A percentile compares a stretch with the other conserved stretches of the same genome.
Evolutionary conservation across 2,113 vertebrate genomes (phyloP).

Genomic region (Oreochromis aureus): DNA sequence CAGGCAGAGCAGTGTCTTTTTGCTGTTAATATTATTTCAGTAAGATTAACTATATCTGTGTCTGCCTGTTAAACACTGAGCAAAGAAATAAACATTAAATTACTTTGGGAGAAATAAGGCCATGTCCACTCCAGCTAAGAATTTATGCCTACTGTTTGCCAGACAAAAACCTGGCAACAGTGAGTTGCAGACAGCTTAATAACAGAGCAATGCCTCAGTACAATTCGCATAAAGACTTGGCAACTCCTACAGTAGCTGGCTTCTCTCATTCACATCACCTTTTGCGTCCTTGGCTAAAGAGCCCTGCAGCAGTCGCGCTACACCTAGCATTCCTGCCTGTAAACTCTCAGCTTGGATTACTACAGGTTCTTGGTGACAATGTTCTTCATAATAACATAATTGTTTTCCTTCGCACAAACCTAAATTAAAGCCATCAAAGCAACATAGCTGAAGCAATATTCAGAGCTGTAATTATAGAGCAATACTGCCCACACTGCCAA

Average conservation of each 20-base stretch:
- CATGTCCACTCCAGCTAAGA: slow-evolving; percentile 13
- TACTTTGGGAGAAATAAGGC: not conserved
- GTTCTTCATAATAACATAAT: not conserved
- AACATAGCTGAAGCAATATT: not conserved
- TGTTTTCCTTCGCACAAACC: slow-evolving; percentile 12
- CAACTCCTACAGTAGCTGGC: not conserved
- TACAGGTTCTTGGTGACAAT: not conserved
- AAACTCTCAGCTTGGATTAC: not conserved
- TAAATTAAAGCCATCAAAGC: slow-evolving; percentile 36
- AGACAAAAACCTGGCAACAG: slow-evolving; percentile 23
- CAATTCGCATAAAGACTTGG: not conserved
- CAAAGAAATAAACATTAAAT: slow-evolving; percentile 13
- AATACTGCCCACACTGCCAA: not conserved
- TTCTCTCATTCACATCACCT: not conserved
- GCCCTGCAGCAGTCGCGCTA: not conserved
- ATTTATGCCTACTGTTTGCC: slow-evolving; percentile 7
- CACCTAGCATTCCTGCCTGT: not conserved
- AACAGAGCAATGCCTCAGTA: slow-evolving; percentile 16
- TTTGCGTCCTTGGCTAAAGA: not conserved
- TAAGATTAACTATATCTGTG: not conserved
- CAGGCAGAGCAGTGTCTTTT: not conserved
- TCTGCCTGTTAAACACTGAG: not conserved
- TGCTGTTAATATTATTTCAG: not conserved
- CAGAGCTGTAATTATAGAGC: slow-evolving; percentile 38
- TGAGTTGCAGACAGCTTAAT: slow-evolving; percentile 35